Conservation (phyloP, 2,888 invertebrate species). For the Drosophila ustulata region DNA sequence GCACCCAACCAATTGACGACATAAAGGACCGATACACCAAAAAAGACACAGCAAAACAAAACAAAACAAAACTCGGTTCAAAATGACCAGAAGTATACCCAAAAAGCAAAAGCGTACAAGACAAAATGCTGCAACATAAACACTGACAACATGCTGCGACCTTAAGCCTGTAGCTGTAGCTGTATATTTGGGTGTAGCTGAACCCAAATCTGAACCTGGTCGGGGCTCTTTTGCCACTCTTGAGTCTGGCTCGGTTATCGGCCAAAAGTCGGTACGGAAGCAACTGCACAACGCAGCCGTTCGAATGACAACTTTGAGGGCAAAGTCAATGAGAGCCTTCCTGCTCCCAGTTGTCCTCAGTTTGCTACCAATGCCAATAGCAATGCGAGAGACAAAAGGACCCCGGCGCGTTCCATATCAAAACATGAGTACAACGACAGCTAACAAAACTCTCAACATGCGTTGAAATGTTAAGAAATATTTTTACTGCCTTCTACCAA, state of each 20-base stretch:
- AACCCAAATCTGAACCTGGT: conserved; percentile 48
- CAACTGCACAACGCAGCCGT: conserved; percentile 46
- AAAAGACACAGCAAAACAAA: conserved; percentile 14
- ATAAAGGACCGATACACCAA: conserved; percentile 56
- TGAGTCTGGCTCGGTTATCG: conserved; percentile 45
- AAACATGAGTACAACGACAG: conserved; percentile 82
- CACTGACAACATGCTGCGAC: conserved; percentile 80
- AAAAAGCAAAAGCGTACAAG: conserved; percentile 56
- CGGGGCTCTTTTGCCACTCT: conserved; percentile 13
- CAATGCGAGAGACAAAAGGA: conserved; percentile 74
- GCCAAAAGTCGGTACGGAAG: conserved; percentile 52
- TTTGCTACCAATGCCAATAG: conserved; percentile 35
- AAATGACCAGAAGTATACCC: conserved; percentile 72
- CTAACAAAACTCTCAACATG: conserved; percentile 82
- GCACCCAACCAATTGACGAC: conserved; percentile 73
- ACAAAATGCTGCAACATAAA: conserved; percentile 70
- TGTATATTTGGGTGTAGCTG: conserved; percentile 28
- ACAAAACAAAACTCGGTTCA: conserved; percentile 37
- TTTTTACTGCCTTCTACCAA: conserved; percentile 50
- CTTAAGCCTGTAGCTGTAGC: conserved; percentile 29
- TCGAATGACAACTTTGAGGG: conserved; percentile 80
- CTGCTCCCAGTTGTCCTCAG: conserved; percentile 68
- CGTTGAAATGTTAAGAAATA: conserved; percentile 78
- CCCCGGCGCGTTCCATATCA: conserved; percentile 82
- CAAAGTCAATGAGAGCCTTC: conserved; percentile 79